Base-by-base conservation (phyloP, 2,888 invertebrate genomes). In the Drosophila quinaria region DNA sequence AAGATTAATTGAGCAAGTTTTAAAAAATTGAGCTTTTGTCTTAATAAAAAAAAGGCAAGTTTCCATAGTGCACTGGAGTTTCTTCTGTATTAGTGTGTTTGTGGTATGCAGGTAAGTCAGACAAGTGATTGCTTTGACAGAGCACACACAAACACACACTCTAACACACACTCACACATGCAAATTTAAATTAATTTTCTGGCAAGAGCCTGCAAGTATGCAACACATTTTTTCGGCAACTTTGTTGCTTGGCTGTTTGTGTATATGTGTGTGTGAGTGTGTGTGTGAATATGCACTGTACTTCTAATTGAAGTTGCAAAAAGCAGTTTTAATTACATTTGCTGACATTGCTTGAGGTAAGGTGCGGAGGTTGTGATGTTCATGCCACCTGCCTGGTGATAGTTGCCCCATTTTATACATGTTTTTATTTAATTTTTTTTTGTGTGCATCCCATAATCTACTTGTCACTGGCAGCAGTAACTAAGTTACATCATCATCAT, bases 281-380 rank as follows among this genome's bases (percentile, higher is more conserved):
- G 11, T 62, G 52, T 58, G 42, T 10, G 39, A 64, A 47, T 70
- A 39, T 58, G 37, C 60, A 61, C 55, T 74, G 64, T 68, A 66
- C 79, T 75, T 76, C 86, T 85, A 87, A 83, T 83, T 83, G 82
- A 83, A 71, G 88, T 62, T 71, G 85, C 79, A 81, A 76, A 87
- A 85, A 85, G 80, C 82, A 66, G 79, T 87, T 83, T 87, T 85
- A 83, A 83, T 83, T 83, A 83, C 82, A 87, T 87, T 87, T 87
- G 66, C 74, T 47, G 52, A 44, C 71, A 44, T 33, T n/a, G 52
- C 44, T 58, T 13, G 19, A 55, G 54, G 31, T 42, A 31, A 19
- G 41, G 22, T 13, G 22, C 11, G 44, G n/a, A n/a, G 44, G 19
- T 50, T 35, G 9, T 4, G 15, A n/a, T 29, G 8, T 19, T 49